Percentiles rank a stretch among this genome's conserved stretches.
phyloP scores from a whole-genome alignment of 2,113 vertebrate species.

The Vidua macroura region DNA sequence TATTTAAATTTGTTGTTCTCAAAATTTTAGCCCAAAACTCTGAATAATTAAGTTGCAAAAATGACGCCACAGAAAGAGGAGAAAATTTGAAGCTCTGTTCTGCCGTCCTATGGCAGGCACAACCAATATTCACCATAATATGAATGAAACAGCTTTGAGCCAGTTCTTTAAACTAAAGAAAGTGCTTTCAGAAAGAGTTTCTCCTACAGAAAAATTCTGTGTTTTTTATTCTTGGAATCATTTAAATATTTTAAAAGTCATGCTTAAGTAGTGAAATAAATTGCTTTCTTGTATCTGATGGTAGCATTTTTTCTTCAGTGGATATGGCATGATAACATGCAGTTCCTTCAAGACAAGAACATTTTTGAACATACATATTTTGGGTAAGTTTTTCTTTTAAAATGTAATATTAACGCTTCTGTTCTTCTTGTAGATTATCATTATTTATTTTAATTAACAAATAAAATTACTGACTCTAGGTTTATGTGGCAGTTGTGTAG shows the following conservation, averaged over 20 bases:
- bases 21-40: neutral
- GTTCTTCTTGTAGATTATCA: constrained; percentile 48
- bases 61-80: neutral
- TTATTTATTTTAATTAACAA: constrained; percentile 55
- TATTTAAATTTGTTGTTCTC: neutral
- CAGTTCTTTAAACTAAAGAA: neutral
- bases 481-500: constrained; percentile 99
- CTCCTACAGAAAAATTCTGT: accelerated
- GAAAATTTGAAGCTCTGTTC: neutral
- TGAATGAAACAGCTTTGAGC: neutral
- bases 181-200: neutral
- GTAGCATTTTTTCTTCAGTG: constrained; percentile 82
- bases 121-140: accelerated
- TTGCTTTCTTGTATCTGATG: constrained; percentile 63
- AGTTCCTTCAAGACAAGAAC: constrained; percentile 99
- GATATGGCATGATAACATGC: constrained; percentile 99
- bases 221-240: neutral
- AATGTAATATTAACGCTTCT: constrained; percentile 40
- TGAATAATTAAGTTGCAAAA: neutral
- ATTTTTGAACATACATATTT: constrained; percentile 99
- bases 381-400: constrained; percentile 82
- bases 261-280: constrained; percentile 57
- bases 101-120: neutral
- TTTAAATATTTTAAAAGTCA: constrained; percentile 10
- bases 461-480: constrained; percentile 74